Conservation (phyloP, 2,888 invertebrate species). For the Eubasilissa splendida region DNA sequence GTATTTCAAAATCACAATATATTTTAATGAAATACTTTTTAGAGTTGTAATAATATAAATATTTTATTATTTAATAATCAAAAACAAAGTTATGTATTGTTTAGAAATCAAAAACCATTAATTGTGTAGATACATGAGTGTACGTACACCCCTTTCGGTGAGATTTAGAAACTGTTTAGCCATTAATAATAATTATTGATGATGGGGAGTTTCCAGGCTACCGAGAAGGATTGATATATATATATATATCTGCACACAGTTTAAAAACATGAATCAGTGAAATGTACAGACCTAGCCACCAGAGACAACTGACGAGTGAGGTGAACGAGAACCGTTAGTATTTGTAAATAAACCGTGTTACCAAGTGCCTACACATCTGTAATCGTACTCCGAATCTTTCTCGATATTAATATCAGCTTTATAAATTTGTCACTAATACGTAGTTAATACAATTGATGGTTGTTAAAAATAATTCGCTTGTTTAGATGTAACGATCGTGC, state of each 20-base stretch:
- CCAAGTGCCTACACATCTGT: slow-evolving; percentile 50
- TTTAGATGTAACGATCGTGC: slow-evolving; percentile 29
- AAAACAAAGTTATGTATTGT: no score
- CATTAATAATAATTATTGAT: neutral
- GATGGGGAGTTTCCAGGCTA: neutral
- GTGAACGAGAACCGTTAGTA: slow-evolving; percentile 19
- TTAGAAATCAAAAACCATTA: no score
- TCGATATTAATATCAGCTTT: slow-evolving; percentile 30
- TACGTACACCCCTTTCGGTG: no score
- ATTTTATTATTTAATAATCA: no score
- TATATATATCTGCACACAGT: neutral
- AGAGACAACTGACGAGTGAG: slow-evolving; percentile 87
- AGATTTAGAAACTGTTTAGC: no score
- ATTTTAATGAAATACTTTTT: no score
- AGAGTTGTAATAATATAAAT: no score
- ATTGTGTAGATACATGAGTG: no score
- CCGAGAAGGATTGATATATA: neutral
- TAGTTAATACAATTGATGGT: slow-evolving; percentile 32
- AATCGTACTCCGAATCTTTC: slow-evolving; percentile 20
- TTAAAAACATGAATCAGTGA: neutral
- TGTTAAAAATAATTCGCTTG: slow-evolving; percentile 37
- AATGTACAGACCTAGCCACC: slow-evolving; percentile 77
- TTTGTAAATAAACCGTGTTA: slow-evolving; percentile 49
- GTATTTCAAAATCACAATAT: no score
- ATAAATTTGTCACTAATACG: slow-evolving; percentile 21